Evolutionary conservation across 2,797 vertebrate genomes (phyloP), one percentile per base, ranked within the genome.

Genomic region (Arnoldichthys spilopterus): DNA sequence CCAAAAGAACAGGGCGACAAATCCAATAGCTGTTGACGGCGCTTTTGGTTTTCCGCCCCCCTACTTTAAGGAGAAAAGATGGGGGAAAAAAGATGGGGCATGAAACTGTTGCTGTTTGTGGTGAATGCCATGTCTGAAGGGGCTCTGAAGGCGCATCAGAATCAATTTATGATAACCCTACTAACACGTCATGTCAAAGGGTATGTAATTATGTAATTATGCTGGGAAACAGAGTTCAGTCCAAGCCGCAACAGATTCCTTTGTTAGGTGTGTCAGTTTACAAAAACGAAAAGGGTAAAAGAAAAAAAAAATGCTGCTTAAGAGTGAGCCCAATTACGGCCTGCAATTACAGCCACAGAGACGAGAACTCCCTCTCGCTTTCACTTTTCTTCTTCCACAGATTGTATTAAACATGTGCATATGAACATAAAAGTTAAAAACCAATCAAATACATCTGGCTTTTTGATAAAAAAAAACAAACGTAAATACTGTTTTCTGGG

Each of bases 191-290:
- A 77, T 63, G 83, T 88, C 86, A 80, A 80, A 90, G 79, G 72
- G 69, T 80, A 84, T 85, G 85, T 86, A 86, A 90, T 92, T 90
- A 92, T 88, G 89, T 84, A 74, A 75, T 80, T 83, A 81, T 9
- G 49, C 45, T 82, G 87, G 85, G 86, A 89, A 81, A 84, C 84
- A 83, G 56, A 89, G 91, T 85, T 89, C 86, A 80, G 88, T 89
- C 82, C 88, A 81, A 90, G 89, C 90, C 88, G 83, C 87, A 53
- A 71, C 70, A 90, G 89, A 94, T 93, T 94, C 91, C 84, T 86
- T 87, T 87, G 89, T 91, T 82, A 90, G 92, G 93, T 90, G 92
- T 91, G 91, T 90, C 88, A 83, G 85, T 83, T 89, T 84, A 90
- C 30, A 22, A 54, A 79, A 77, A 56, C 82, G 82, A 80, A 82